phyloP scores from a whole-genome alignment of 2,113 vertebrate genomes.

The Pholis gunnellus region DNA sequence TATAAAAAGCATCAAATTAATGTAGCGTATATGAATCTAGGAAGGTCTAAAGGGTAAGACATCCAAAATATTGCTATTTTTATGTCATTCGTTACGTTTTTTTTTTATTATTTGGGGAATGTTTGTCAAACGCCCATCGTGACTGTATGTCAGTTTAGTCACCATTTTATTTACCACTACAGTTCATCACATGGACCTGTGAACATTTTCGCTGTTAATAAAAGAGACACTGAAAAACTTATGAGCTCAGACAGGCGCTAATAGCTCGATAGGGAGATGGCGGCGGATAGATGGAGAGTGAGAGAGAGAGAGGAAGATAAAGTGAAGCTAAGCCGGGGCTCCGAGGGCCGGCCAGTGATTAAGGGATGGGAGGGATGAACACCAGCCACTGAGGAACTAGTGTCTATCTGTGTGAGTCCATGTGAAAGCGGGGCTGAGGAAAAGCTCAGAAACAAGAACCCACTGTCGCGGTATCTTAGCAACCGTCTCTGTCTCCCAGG shows the following conservation, averaged over 20 bases:
- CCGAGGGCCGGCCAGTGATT: slow-evolving; percentile 64
- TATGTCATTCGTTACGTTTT: background rate
- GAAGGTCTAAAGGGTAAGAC: background rate
- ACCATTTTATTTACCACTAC: slow-evolving; percentile 12
- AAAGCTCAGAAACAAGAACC: slow-evolving; percentile 82
- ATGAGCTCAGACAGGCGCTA: slow-evolving; percentile 52
- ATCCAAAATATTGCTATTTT: background rate
- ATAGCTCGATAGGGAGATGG: slow-evolving; percentile 36
- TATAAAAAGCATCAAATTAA: background rate
- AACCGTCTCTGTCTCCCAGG: slow-evolving; percentile 86
- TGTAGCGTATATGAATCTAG: background rate
- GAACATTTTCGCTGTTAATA: slow-evolving; percentile 40
- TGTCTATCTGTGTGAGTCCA: slow-evolving; percentile 75
- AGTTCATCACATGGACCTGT: slow-evolving; percentile 5
- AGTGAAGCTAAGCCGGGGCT: slow-evolving; percentile 49
- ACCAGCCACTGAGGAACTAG: slow-evolving; percentile 75
- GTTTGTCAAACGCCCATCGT: background rate
- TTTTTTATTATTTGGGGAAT: background rate
- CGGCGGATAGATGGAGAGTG: slow-evolving; percentile 15
- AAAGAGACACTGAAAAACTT: slow-evolving; percentile 50
- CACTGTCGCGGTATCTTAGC: slow-evolving; percentile 86
- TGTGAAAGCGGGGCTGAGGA: slow-evolving; percentile 68
- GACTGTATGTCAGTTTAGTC: background rate
- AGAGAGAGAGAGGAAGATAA: slow-evolving; percentile 34
- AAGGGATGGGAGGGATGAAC: slow-evolving; percentile 69